Evolutionary conservation across 2,888 invertebrate genomes (phyloP), one percentile per base, ranked within the genome.

Genomic region (Heteropelma amictum): DNA sequence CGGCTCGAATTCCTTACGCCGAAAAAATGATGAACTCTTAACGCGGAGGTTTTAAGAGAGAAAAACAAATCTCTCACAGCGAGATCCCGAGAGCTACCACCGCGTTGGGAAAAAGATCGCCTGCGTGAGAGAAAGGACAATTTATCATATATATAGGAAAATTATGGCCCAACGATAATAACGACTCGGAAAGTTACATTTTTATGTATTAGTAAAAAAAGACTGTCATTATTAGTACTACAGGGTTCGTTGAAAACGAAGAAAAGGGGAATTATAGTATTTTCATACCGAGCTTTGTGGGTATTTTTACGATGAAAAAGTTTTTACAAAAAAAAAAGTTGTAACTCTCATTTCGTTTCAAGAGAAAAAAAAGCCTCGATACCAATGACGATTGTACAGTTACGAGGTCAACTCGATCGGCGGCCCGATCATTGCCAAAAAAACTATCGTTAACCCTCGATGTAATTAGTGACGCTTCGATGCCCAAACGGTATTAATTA

Each of bases 391-490:
- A n/a, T n/a, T n/a, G n/a, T n/a, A n/a, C n/a, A n/a, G n/a, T n/a
- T n/a, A n/a, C n/a, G n/a, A n/a, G n/a, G n/a, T n/a, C n/a, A n/a
- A n/a, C n/a, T n/a, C n/a, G n/a, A n/a, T n/a, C n/a, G n/a, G n/a
- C n/a, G n/a, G n/a, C n/a, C n/a, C n/a, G n/a, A n/a, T n/a, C n/a
- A n/a, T n/a, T n/a, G n/a, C n/a, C n/a, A n/a, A n/a, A n/a, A n/a
- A n/a, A n/a, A n/a, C n/a, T 38, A 23, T 56, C 26, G 38, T 56
- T 35, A 45, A 26, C 49, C 19, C 30, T n/a, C 19, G 40, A 40
- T 23, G 45, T 65, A 26, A 63, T 75, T 71, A 75, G 75, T 63
- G 61, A 61, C 67, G 75, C 28, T 56, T 61, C 61, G 67, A 28
- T 7, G 7, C 10, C 28, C 42, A 40, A 42, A 42, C 49, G 30